phyloP scores from a whole-genome alignment of 1,140 invertebrate species.

The Idris sp. region DNA sequence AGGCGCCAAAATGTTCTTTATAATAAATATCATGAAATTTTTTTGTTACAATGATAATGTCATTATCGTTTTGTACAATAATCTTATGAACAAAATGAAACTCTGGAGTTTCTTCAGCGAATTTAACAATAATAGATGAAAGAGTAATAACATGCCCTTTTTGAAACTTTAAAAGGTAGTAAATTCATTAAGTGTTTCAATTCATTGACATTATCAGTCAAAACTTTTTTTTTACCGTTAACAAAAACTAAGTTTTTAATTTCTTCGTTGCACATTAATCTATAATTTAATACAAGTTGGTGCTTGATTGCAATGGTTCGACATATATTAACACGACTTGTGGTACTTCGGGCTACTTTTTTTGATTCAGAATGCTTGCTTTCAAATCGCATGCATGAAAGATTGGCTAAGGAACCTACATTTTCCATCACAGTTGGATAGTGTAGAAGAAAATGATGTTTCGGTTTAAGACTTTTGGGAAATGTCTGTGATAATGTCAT shows the following conservation, averaged over 20 bases:
- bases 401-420: constrained; percentile 10
- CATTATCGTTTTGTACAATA: no score
- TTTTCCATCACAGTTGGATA: constrained; percentile 19
- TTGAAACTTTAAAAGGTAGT: no score
- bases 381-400: constrained; percentile 19
- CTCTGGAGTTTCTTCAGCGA: no score
- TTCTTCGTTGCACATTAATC: not conserved
- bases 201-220: not conserved
- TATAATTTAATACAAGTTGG: constrained; percentile 13
- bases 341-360: constrained; percentile 5
- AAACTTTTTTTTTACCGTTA: not conserved
- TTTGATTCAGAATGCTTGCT: constrained; percentile 14
- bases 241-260: not conserved
- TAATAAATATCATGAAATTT: no score
- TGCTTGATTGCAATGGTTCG: constrained; percentile 27
- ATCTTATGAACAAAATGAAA: no score
- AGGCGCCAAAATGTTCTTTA: no score
- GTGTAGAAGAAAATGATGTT: constrained; percentile 26
- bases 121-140: no score
- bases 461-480: not conserved
- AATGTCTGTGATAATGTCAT: no score
- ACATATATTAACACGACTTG: constrained; percentile 25
- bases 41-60: no score
- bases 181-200: no score
- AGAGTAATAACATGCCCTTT: no score